A percentile compares a stretch with the other conserved stretches of the same genome.
phyloP scores from a whole-genome alignment of 2,113 vertebrate genomes.

The Delphinus delphis region DNA sequence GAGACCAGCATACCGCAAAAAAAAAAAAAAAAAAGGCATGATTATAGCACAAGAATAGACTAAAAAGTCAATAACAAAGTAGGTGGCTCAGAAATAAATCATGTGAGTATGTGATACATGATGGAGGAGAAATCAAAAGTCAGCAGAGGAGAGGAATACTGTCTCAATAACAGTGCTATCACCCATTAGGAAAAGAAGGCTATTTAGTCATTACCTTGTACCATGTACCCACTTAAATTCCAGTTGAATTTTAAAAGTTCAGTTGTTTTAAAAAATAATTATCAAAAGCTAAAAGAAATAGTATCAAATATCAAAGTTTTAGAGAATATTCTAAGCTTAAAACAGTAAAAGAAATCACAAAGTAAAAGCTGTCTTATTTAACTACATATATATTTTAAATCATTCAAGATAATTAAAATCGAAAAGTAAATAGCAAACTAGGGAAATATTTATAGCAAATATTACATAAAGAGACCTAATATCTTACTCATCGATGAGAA shows the following conservation, averaged over 20 bases:
- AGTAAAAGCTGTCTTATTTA: slow-evolving; percentile 13
- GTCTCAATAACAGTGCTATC: background rate
- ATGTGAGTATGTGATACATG: background rate
- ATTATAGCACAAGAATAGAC: background rate
- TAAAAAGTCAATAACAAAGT: background rate
- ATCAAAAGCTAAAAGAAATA: background rate
- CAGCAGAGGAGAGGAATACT: background rate
- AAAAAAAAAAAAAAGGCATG: background rate
- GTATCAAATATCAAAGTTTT: background rate
- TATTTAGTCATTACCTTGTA: background rate
- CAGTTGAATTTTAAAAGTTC: background rate
- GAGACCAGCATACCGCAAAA: too few relatives aligned
- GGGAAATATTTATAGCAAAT: background rate
- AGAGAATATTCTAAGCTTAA: background rate
- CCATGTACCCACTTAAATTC: background rate
- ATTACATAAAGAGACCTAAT: background rate
- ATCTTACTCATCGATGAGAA: background rate
- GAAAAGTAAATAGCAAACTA: background rate
- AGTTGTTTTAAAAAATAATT: background rate
- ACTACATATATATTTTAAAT: background rate
- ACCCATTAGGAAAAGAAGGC: background rate
- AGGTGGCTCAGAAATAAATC: background rate
- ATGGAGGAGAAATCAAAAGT: background rate
- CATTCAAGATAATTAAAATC: slow-evolving; percentile 35
- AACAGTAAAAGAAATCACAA: background rate